Evolutionary conservation across 1,140 invertebrate species (phyloP), one percentile per base, ranked within the genome.

Genomic region (Pissodes strobi): DNA sequence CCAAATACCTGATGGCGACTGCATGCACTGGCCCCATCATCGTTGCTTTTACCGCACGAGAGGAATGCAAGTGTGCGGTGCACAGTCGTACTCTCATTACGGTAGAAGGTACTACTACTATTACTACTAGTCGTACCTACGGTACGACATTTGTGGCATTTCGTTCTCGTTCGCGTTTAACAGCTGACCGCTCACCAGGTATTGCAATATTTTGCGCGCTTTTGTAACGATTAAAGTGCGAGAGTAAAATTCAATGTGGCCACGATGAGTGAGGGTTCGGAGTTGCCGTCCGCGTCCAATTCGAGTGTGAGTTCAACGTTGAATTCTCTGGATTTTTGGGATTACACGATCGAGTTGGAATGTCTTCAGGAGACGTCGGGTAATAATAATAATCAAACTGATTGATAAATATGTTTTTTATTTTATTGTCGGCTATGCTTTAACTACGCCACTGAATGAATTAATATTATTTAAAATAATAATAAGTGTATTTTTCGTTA

Each of bases 301-400:
- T 61, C 58, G 21, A 27, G 51, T 23, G 57, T 48, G 17, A 59
- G 48, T 55, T 57, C 71, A 63, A 66, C 59, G 23, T 66, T 88
- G 55, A 89, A 86, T 72, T 90, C 88, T 2, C 76, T 91, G 74
- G 90, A 91, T 71, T 86, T 85, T 72, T 92, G 90, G 90, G 89
- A 91, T 81, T 91, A 91, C 75, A 88, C 88, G 15, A 87, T 91
- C 63, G 88, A 91, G 74, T 76, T 91, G 72, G 88, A 90, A 76
- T 89, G 88, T 78, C 82, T 91, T 68, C 83, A 87, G 74, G 85
- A 86, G 68, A 85, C 85, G 58, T 83, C 89, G 88, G 88, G 87
- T 90, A 71, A 18, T n/a, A n/a, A n/a, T n/a, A n/a, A n/a, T n/a
- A n/a, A n/a, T n/a, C n/a, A n/a, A n/a, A n/a, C n/a, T n/a, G n/a